A percentile compares a stretch with the other conserved stretches of the same genome.
These are phyloP conservation scores for Mesorhabditis spiculigera DNA, from an alignment of 2,888 invertebrate species.

Conservation along the genomic window DNA sequence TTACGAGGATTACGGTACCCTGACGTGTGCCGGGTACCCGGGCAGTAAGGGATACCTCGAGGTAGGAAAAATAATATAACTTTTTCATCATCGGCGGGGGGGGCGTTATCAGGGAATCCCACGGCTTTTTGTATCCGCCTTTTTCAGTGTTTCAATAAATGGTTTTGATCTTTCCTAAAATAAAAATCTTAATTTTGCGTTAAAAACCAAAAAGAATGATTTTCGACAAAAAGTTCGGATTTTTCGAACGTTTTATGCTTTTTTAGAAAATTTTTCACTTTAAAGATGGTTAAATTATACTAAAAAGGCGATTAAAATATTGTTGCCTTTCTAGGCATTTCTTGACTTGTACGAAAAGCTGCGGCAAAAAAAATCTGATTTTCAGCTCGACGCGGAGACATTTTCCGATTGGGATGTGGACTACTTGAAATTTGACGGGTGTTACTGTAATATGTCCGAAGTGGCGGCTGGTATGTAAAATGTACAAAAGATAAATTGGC, in stretches of 20 bases:
- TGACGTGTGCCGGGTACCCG: constrained; percentile 93
- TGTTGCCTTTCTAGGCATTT: too few species aligned
- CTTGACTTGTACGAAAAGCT: too few species aligned
- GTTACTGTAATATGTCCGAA: constrained; percentile 76
- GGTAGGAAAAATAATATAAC: background rate
- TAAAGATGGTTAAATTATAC: too few species aligned
- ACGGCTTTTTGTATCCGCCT: background rate
- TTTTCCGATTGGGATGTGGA: constrained; percentile 92
- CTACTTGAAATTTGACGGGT: constrained; percentile 92
- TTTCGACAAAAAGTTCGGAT: too few species aligned
- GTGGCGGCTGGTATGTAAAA: constrained; percentile 57
- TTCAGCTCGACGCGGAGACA: constrained; percentile 77
- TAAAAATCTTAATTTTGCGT: too few species aligned
- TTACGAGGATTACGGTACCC: constrained; percentile 92
- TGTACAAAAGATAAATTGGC: background rate
- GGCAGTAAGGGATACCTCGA: constrained; percentile 80
- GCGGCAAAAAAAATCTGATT: background rate
- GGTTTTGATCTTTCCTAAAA: too few species aligned
- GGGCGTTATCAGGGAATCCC: background rate
- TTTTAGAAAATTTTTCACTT: too few species aligned
- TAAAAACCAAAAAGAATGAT: too few species aligned
- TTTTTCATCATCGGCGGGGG: background rate
- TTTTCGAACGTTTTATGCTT: too few species aligned
- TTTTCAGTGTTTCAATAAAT: background rate
- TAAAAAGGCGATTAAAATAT: too few species aligned